Evolutionary conservation across 2,113 vertebrate genomes (phyloP), one percentile per base, ranked within the genome.

Genomic region (Saccopteryx bilineata): DNA sequence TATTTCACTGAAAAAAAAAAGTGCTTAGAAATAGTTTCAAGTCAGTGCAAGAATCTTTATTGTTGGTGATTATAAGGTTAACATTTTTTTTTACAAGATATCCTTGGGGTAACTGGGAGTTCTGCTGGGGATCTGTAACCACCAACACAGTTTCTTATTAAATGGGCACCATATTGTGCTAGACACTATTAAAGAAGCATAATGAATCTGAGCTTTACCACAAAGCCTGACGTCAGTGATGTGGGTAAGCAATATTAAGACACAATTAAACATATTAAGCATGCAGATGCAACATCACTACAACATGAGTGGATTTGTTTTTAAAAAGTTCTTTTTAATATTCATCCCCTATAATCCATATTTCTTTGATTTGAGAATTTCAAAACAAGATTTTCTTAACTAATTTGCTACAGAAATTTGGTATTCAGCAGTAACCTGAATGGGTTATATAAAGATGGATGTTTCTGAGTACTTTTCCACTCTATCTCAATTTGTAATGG

Each of bases 311-410:
- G 39, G 65, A 75, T 83, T 88, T 94, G 76, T 46, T 93, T 93
- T 92, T 90, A n/a, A 74, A 74, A 81, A 23, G 19, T 63, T 95
- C 82, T 65, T 95, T 86, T 65, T 90, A 54, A 65, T 91, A 93
- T 87, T 92, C 71, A 92, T 85, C 21, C 71, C 17, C 48, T 86
- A 5, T 50, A 79, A 93, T 75, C 33, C 56, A 94, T 46, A 68
- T 48, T 78, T 91, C 69, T 95, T 91, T 96, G 88, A 86, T 89
- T 95, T 86, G 60, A 82, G 72, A 94, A 50, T 75, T 93, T 85
- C 63, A 85, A 92, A 88, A 31, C 56, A 92, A 88, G 48, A 9
- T 68, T 58, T 54, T 90, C 94, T 83, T 95, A 96, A 52, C 26
- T 88, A 48, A 89, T 75, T 89, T 33, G 9, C 60, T 82, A 56